These are phyloP conservation scores for Burhinus oedicnemus DNA, from an alignment of 2,113 vertebrate genomes.

Conservation along the genomic window DNA sequence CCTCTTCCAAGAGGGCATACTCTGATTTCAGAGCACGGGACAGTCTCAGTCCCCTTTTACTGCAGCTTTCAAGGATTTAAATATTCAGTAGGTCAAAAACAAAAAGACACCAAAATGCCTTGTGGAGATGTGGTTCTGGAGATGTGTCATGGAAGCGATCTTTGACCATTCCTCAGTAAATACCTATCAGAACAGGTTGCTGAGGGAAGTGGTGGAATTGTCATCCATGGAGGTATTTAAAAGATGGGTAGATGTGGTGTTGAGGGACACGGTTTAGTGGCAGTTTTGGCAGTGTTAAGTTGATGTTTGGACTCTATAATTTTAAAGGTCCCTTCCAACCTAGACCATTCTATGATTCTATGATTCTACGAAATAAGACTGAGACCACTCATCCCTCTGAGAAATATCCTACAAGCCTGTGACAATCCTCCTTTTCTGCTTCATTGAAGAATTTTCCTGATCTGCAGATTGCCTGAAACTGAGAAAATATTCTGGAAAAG, in stretches of 20 bases:
- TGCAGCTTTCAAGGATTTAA: neutral
- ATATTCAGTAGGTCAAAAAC: neutral
- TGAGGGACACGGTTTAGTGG: too few species aligned
- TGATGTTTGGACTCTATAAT: too few species aligned
- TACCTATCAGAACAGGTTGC: neutral
- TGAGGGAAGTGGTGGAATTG: too few species aligned
- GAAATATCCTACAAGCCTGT: neutral
- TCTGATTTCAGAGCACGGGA: neutral
- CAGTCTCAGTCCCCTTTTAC: neutral
- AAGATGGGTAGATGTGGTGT: too few species aligned
- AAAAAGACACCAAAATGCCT: neutral
- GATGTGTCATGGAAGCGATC: neutral
- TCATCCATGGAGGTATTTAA: too few species aligned
- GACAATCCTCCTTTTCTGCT: neutral
- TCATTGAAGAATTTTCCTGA: neutral
- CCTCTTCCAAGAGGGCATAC: neutral
- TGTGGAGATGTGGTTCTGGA: neutral
- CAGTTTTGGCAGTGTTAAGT: too few species aligned
- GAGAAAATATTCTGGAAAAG: neutral
- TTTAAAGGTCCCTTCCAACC: too few species aligned
- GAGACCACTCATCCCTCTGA: neutral
- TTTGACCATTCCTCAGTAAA: neutral
- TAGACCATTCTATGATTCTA: too few species aligned
- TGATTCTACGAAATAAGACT: neutral
- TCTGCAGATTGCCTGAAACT: neutral